phyloP scores from a whole-genome alignment of 2,797 vertebrate species.

The Sebastes minor region DNA sequence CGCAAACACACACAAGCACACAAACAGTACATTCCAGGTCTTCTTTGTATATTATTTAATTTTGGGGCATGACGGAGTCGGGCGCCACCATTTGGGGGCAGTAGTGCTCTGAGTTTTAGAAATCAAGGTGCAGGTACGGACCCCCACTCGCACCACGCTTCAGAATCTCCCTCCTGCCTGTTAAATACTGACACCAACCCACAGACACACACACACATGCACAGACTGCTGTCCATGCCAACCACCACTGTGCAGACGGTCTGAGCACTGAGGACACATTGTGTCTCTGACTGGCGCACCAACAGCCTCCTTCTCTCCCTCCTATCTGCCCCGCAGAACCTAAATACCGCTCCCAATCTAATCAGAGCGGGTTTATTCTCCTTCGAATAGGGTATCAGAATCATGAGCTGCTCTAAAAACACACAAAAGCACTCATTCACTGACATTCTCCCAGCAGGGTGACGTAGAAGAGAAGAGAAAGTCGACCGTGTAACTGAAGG shows the following conservation, averaged over 20 bases:
- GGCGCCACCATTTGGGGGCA: slow-evolving; percentile 74
- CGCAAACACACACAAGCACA: slow-evolving; percentile 21
- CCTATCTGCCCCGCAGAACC: slow-evolving; percentile 54
- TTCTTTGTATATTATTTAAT: slow-evolving; percentile 29
- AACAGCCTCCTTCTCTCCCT: slow-evolving; percentile 48
- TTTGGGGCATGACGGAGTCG: slow-evolving; percentile 19
- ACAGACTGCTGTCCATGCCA: slow-evolving; percentile 45
- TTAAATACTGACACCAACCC: slow-evolving; percentile 73
- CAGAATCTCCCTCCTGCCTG: slow-evolving; percentile 74
- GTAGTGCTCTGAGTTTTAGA: slow-evolving; percentile 59
- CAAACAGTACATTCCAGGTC: slow-evolving; percentile 13
- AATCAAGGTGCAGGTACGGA: slow-evolving; percentile 49
- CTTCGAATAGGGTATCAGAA: slow-evolving; percentile 40
- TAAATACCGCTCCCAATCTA: slow-evolving; percentile 58
- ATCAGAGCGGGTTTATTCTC: slow-evolving; percentile 56
- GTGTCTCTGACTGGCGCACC: slow-evolving; percentile 57
- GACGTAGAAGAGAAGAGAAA: slow-evolving; percentile 17
- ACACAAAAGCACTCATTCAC: slow-evolving; percentile 59
- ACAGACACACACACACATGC: slow-evolving; percentile 50
- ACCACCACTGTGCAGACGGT: slow-evolving; percentile 50
- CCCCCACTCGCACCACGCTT: slow-evolving; percentile 61
- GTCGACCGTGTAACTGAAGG: slow-evolving; percentile 26
- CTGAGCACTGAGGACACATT: slow-evolving; percentile 74
- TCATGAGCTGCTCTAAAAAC: slow-evolving; percentile 52
- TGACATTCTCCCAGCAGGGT: slow-evolving; percentile 25